phyloP scores from a whole-genome alignment of 2,113 vertebrate species.

The Pardalotus punctatus region DNA sequence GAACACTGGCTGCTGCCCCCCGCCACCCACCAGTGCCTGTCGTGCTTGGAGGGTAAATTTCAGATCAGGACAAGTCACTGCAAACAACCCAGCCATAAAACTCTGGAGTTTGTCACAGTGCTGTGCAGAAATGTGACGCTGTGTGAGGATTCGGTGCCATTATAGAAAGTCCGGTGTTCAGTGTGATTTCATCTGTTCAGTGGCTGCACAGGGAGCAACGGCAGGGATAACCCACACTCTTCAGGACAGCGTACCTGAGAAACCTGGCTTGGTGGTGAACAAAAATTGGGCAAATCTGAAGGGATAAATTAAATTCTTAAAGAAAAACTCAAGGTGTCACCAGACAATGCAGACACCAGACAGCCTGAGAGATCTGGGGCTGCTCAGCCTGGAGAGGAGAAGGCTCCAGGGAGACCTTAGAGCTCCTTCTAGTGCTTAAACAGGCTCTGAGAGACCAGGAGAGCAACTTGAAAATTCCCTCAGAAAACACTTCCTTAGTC shows the following conservation, averaged over 20 bases:
- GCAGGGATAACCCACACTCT: not conserved
- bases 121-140: accelerated
- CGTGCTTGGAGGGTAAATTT: accelerated
- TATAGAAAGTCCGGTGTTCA: accelerated
- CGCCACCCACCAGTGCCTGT: not conserved
- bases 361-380: not conserved
- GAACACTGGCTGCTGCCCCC: accelerated
- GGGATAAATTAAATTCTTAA: not conserved
- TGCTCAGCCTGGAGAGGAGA: not conserved
- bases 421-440: not conserved
- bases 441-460: not conserved
- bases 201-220: not conserved
- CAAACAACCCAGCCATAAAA: not conserved
- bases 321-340: not conserved
- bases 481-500: not conserved
- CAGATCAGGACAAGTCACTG: not conserved
- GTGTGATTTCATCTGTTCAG: not conserved
- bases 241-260: not conserved
- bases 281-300: not conserved
- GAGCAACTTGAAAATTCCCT: not conserved
- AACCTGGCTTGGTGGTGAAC: not conserved
- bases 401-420: not conserved
- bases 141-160: accelerated
- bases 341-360: not conserved
- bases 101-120: accelerated